phyloP scores from a whole-genome alignment of 2,888 invertebrate genomes.

The Orthosia gracilis region DNA sequence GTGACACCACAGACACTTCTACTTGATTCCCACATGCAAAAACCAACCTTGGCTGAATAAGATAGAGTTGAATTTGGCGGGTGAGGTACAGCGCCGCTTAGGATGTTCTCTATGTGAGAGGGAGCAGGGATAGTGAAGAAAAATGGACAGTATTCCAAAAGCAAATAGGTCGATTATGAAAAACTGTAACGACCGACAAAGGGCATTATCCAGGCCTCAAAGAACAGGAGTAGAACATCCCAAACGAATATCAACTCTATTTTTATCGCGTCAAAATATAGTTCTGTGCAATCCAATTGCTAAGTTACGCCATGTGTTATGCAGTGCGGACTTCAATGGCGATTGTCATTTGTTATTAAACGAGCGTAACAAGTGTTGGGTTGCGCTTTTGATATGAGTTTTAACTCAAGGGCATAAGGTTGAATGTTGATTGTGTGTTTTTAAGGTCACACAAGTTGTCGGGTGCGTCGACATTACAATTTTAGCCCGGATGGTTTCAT shows the following conservation, averaged over 20 bases:
- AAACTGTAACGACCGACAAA: conserved; percentile 74
- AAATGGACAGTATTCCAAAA: conserved; percentile 78
- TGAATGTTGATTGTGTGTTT: conserved; percentile 69
- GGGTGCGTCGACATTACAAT: conserved; percentile 89
- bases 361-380: conserved; percentile 69
- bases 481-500: conserved; percentile 89
- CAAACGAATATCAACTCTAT: conserved; percentile 70
- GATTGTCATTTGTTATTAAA: conserved; percentile 74
- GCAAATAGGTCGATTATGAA: conserved; percentile 80
- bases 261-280: conserved; percentile 54
- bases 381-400: conserved; percentile 61
- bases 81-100: conserved; percentile 39
- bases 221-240: conserved; percentile 73
- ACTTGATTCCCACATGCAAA: conserved; percentile 55
- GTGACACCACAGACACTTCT: conserved; percentile 76
- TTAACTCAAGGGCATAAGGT: conserved; percentile 63
- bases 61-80: conserved; percentile 51
- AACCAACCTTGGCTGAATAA: conserved; percentile 39
- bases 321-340: conserved; percentile 80
- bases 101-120: conserved; percentile 47
- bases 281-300: conserved; percentile 59
- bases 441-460: conserved; percentile 77
- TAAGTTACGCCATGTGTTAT: conserved; percentile 72
- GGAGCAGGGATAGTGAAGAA: conserved; percentile 64
- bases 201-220: conserved; percentile 82